phyloP scores from a whole-genome alignment of 2,888 invertebrate genomes.

The Cactoblastis cactorum region DNA sequence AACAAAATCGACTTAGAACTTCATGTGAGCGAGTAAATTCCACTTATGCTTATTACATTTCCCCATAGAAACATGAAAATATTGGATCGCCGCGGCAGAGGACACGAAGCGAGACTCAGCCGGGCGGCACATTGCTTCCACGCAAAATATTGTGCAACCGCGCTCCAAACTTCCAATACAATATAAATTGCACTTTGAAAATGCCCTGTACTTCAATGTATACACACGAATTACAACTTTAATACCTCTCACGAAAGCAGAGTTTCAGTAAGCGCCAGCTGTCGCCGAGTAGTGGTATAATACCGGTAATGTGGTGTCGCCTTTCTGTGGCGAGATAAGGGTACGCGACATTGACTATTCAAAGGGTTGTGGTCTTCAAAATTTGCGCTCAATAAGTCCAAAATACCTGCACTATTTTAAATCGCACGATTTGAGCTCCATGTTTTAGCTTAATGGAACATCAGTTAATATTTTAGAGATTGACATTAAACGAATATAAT shows the following conservation, averaged over 20 bases:
- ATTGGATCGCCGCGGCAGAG: conserved; percentile 43
- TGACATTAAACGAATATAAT: conserved; percentile 31
- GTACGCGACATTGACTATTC: conserved; percentile 79
- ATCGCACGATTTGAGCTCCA: conserved; percentile 42
- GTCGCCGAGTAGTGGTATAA: conserved; percentile 55
- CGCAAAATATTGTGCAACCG: conserved; percentile 69
- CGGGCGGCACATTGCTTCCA: conserved; percentile 57
- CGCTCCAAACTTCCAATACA: conserved; percentile 74
- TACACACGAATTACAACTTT: conserved; percentile 60
- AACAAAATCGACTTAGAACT: neutral
- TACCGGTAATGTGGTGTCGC: conserved; percentile 79
- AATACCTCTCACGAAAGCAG: conserved; percentile 45
- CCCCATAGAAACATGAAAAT: conserved; percentile 51
- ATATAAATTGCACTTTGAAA: conserved; percentile 79
- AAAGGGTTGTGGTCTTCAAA: conserved; percentile 78
- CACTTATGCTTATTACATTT: conserved; percentile 61
- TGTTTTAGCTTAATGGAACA: conserved; percentile 31
- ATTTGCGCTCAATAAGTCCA: conserved; percentile 76
- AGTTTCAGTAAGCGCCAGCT: conserved; percentile 36
- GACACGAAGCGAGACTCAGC: conserved; percentile 51
- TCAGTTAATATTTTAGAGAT: conserved; percentile 42
- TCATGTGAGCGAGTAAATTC: conserved; percentile 36
- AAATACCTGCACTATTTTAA: conserved; percentile 61
- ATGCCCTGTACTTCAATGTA: conserved; percentile 58
- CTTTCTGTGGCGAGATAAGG: conserved; percentile 78